Percentiles rank a stretch among this genome's conserved stretches.
Conservation (phyloP, 1,140 invertebrate genomes). For the Macrobrachium nipponense region DNA sequence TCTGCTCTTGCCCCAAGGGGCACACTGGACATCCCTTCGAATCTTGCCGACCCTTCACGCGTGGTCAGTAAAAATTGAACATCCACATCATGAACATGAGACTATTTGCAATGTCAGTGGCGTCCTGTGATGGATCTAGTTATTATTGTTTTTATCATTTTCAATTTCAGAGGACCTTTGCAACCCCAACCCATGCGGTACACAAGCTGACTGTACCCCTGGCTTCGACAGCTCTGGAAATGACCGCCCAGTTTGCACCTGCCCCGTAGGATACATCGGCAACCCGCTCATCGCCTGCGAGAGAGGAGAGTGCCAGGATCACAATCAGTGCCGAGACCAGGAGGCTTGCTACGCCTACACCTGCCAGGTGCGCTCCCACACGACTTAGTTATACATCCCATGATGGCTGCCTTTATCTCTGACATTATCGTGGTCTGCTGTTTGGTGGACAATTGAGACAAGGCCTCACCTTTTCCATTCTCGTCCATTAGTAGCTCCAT, state of each 20-base stretch:
- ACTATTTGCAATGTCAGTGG: neutral
- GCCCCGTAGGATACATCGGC: slow-evolving; percentile 83
- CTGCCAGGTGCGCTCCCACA: slow-evolving; percentile 53
- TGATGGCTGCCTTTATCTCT: neutral
- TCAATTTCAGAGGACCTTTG: slow-evolving; percentile 77
- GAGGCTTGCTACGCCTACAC: slow-evolving; percentile 66
- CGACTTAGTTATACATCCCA: no score
- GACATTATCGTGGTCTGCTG: neutral
- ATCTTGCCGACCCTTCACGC: slow-evolving; percentile 69
- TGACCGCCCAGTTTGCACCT: slow-evolving; percentile 87
- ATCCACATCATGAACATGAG: neutral
- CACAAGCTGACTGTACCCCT: slow-evolving; percentile 83
- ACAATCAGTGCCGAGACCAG: slow-evolving; percentile 65
- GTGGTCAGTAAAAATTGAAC: slow-evolving; percentile 21
- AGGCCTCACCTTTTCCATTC: no score
- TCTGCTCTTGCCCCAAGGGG: slow-evolving; percentile 79
- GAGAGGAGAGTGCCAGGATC: slow-evolving; percentile 46
- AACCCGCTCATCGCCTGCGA: slow-evolving; percentile 78
- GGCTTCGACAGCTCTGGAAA: slow-evolving; percentile 84
- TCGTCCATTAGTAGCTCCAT: no score
- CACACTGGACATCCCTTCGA: slow-evolving; percentile 81
- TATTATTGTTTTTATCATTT: neutral
- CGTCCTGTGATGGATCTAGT: neutral
- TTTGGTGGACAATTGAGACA: neutral
- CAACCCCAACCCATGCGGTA: slow-evolving; percentile 85